These are phyloP conservation scores for Falco novaeseelandiae DNA, from an alignment of 2,797 vertebrate species.

Conservation along the genomic window DNA sequence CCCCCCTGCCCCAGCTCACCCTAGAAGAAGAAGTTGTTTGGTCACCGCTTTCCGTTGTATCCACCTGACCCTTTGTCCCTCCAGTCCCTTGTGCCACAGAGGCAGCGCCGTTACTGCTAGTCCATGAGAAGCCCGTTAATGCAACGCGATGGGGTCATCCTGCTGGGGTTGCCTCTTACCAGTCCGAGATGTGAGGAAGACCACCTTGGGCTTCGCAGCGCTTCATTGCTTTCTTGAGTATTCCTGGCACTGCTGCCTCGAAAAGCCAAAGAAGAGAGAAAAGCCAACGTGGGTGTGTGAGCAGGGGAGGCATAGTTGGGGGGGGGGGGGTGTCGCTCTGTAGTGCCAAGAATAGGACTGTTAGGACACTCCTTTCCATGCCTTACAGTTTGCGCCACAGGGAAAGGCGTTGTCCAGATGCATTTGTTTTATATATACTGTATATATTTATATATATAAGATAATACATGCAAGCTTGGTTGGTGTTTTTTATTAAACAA, in stretches of 20 bases:
- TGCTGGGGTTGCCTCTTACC: background rate
- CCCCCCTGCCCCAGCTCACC: background rate
- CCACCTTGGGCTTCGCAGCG: background rate
- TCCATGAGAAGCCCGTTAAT: background rate
- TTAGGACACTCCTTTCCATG: slow-evolving; percentile 55
- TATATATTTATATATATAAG: slow-evolving; percentile 83
- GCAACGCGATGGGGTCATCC: background rate
- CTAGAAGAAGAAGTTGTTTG: slow-evolving; percentile 1
- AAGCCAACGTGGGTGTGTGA: background rate
- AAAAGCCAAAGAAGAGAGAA: slow-evolving; percentile 49
- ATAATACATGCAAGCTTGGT: slow-evolving; percentile 79
- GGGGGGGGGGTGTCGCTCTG: background rate
- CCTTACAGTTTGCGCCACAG: slow-evolving; percentile 83
- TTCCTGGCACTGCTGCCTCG: background rate
- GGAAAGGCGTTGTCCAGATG: slow-evolving; percentile 77
- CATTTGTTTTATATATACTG: slow-evolving; percentile 80
- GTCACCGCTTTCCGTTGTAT: background rate
- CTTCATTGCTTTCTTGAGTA: background rate
- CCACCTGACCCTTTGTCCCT: background rate
- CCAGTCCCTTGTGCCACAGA: background rate
- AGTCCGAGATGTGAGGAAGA: background rate
- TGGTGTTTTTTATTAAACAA: slow-evolving; percentile 76
- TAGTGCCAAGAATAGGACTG: slow-evolving; percentile 62
- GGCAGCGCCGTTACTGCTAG: background rate
- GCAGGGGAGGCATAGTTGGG: background rate